Conservation (phyloP, 2,113 vertebrate species). For the Noturus placidus region DNA sequence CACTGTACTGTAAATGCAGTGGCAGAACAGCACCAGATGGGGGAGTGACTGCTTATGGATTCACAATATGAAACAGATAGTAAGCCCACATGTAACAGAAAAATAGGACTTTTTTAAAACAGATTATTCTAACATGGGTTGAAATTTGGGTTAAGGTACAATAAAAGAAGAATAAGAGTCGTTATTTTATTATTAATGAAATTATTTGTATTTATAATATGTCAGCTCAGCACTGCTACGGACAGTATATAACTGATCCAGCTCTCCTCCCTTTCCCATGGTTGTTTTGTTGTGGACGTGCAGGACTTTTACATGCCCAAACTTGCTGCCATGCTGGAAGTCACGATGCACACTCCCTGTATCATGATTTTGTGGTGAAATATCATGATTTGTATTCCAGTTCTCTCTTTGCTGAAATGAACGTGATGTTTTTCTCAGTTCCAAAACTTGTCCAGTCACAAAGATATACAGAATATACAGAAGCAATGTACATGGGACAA, state of each 20-base stretch:
- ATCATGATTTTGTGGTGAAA: not conserved
- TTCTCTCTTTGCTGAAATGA: not conserved
- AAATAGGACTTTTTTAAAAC: not conserved
- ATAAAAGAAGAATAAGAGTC: not conserved
- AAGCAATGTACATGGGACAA: not conserved
- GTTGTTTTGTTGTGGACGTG: not conserved
- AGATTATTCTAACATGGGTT: not conserved
- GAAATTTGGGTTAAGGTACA: not conserved
- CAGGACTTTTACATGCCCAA: not conserved
- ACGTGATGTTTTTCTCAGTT: not conserved
- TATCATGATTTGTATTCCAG: not conserved
- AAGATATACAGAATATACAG: not conserved
- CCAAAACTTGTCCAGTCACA: not conserved
- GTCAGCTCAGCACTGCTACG: not conserved
- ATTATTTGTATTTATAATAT: not conserved
- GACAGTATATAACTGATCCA: not conserved
- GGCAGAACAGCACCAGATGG: constrained; percentile 21
- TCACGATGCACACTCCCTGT: not conserved
- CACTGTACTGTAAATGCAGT: constrained; percentile 18
- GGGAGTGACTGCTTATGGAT: constrained; percentile 26
- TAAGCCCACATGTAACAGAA: not conserved
- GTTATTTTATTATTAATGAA: not conserved
- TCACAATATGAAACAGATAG: not conserved
- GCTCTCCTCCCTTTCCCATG: not conserved
- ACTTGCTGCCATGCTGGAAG: not conserved